phyloP scores from a whole-genome alignment of 2,797 vertebrate genomes.

The Syngnathus acus region DNA sequence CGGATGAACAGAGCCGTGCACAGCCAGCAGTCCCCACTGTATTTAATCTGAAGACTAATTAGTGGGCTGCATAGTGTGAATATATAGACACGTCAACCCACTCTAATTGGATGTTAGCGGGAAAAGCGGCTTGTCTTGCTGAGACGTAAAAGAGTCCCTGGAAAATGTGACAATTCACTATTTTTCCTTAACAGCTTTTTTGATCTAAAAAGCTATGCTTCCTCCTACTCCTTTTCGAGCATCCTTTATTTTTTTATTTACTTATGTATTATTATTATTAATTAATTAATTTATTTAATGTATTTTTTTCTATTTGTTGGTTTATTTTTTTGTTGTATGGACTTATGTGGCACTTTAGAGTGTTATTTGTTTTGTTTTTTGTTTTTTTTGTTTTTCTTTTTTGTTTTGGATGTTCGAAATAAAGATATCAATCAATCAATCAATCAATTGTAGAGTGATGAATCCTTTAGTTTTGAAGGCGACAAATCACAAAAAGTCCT shows the following conservation, averaged over 20 bases:
- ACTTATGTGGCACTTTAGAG: too few relatives aligned
- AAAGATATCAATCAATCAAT: too few relatives aligned
- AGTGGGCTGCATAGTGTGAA: conserved; percentile 28
- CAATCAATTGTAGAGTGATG: background rate
- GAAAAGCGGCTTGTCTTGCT: conserved; percentile 26
- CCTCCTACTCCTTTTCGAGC: too few relatives aligned
- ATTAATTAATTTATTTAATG: too few relatives aligned
- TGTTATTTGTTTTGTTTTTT: too few relatives aligned
- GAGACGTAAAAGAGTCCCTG: background rate
- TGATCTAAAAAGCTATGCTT: too few relatives aligned
- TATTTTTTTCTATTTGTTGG: too few relatives aligned
- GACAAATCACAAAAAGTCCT: background rate
- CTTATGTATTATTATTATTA: too few relatives aligned
- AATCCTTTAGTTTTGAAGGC: background rate
- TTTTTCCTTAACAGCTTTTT: background rate
- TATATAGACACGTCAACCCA: conserved; percentile 28
- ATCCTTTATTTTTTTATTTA: too few relatives aligned
- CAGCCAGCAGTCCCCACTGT: conserved; percentile 13
- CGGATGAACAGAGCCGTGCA: background rate
- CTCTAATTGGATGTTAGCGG: conserved; percentile 39
- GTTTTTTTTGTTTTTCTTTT: too few relatives aligned
- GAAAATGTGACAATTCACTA: conserved; percentile 3
- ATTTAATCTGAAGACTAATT: conserved; percentile 48
- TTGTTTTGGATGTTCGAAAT: too few relatives aligned
- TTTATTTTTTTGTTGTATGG: too few relatives aligned